Percentiles rank a stretch among this genome's conserved stretches.
Conservation (phyloP, 1,140 invertebrate species). For the Drosophila arawakana region DNA sequence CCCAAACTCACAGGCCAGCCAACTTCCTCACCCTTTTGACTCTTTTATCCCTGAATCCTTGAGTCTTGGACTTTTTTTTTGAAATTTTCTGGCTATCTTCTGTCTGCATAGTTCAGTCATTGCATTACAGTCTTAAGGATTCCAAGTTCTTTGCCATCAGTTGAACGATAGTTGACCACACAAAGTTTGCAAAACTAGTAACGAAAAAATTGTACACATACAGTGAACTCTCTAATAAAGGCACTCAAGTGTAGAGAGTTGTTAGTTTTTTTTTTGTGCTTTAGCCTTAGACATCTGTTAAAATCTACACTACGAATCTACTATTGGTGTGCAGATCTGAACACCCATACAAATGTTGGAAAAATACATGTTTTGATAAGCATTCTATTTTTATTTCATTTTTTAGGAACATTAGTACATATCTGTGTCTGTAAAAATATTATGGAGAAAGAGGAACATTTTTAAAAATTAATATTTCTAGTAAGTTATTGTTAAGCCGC, state of each 20-base stretch:
- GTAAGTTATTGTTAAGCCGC: too few species aligned
- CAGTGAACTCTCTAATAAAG: background rate
- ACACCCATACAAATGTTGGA: too few species aligned
- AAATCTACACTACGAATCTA: too few species aligned
- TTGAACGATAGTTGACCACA: constrained; percentile 24
- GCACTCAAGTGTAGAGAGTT: background rate
- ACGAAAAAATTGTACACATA: background rate
- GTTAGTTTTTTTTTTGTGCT: background rate
- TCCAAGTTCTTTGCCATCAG: background rate
- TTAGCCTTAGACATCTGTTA: too few species aligned
- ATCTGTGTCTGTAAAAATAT: too few species aligned
- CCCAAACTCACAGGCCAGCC: background rate
- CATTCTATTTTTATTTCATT: too few species aligned
- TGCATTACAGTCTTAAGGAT: background rate
- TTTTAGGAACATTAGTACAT: too few species aligned
- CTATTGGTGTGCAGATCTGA: too few species aligned
- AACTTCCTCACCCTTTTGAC: background rate
- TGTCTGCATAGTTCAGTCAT: constrained; percentile 16
- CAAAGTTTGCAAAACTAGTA: constrained; percentile 13
- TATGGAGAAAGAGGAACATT: too few species aligned
- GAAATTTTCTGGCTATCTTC: background rate
- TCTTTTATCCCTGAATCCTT: background rate
- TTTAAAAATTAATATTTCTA: too few species aligned
- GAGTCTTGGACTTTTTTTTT: background rate
- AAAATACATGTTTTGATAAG: too few species aligned